Base-by-base conservation (phyloP, 2,888 invertebrate species). In the Dioctria rufipes region DNA sequence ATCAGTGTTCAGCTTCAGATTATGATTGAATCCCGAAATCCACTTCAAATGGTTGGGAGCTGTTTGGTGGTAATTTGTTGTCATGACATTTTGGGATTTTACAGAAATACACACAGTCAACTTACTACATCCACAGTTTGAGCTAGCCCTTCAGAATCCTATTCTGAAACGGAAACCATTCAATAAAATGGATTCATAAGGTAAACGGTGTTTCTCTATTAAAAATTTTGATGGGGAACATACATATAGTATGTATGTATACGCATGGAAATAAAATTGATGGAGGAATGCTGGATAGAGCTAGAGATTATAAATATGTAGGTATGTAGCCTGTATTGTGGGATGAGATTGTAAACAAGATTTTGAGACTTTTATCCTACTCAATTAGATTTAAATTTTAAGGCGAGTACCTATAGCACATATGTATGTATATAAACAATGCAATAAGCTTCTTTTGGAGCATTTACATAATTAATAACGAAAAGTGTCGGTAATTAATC, bases 31-130 rank as follows among this genome's bases (percentile, higher is more conserved):
- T 69, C 25, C 25, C 49, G 69, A 51, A 49, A 69, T 49, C 69
- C n/a, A 69, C 51, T 49, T 69, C 51, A 51, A 49, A 69, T 69
- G 69, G 69, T 69, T 39, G n/a, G n/a, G n/a, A n/a, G n/a, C n/a
- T n/a, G n/a, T n/a, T n/a, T n/a, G 69, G 42, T 42, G 25, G 42
- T 42, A 42, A 5, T 73, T 37, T 40, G 73, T 73, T 73, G 73
- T 73, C 73, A 73, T 73, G 73, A 60, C 73, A 51, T 13, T 73
- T 2, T 25, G 25, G 25, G 25, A 25, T 25, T 25, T 25, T 2
- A 25, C 25, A 13, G 60, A n/a, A 67, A 46, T 11, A 5, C 43
- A 25, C 58, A 13, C 40, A 42, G n/a, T 40, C 60, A 13, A 9
- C n/a, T 42, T 42, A 5, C 4, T 39, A 71, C 9, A 9, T 46